A percentile compares a stretch with the other conserved stretches of the same genome.
These are phyloP conservation scores for Congeria kusceri DNA, from an alignment of 2,888 invertebrate species.

Conservation along the genomic window DNA sequence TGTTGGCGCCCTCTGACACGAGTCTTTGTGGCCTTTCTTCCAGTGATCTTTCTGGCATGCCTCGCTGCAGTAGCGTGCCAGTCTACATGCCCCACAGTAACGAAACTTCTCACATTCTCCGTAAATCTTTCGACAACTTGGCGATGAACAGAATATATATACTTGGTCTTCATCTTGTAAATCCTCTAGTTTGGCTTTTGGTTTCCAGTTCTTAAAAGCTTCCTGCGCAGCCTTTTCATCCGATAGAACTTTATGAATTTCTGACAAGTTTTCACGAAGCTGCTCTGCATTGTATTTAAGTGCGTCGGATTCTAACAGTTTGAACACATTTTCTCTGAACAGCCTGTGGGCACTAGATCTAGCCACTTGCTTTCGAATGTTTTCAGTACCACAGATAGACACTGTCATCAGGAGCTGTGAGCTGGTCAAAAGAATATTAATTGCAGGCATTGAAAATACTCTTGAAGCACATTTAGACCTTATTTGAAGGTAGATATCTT, in stretches of 20 bases:
- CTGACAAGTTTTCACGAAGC: conserved; percentile 14
- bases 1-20: conserved; percentile 40
- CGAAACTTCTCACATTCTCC: conserved; percentile 51
- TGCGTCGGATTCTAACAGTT: conserved; percentile 18
- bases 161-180: conserved; percentile 39
- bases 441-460: conserved; percentile 21
- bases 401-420: conserved; percentile 41
- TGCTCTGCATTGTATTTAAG: neutral
- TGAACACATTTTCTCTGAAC: conserved; percentile 50
- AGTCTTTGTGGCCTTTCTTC: conserved; percentile 64
- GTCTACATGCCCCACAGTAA: conserved; percentile 68
- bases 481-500: conserved; percentile 51
- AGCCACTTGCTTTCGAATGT: conserved; percentile 42
- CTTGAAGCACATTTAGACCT: conserved; percentile 34
- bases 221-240: conserved; percentile 31
- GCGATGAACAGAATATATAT: conserved; percentile 62
- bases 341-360: conserved; percentile 52
- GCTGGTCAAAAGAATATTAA: conserved; percentile 41
- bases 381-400: conserved; percentile 43
- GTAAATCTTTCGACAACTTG: conserved; percentile 57
- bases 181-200: conserved; percentile 54
- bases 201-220: conserved; percentile 48
- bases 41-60: conserved; percentile 72
- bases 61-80: conserved; percentile 69
- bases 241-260: conserved; percentile 27